Percentiles rank a stretch among this genome's conserved stretches.
Conservation (phyloP, 2,113 vertebrate species). For the Gopherus flavomarginatus region DNA sequence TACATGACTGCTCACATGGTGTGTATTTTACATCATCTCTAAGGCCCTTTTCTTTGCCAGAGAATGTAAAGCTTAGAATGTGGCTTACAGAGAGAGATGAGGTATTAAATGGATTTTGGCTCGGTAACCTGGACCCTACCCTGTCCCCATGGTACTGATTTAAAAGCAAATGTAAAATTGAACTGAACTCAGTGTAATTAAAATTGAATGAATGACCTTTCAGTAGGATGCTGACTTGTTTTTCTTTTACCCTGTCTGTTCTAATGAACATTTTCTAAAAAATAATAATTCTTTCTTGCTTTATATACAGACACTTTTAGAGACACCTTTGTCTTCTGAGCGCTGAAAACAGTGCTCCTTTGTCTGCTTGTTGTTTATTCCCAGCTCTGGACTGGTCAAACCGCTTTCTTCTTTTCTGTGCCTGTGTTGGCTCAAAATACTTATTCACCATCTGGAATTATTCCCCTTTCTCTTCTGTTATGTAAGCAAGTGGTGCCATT, state of each 20-base stretch:
- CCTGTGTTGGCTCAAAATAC: not conserved
- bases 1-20: not conserved
- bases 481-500: not conserved
- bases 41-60: fast-evolving
- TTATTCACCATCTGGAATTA: not conserved
- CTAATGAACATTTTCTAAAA: not conserved
- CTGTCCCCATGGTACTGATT: not conserved
- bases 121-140: constrained; percentile 17
- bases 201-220: not conserved
- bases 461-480: not conserved
- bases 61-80: not conserved
- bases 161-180: not conserved
- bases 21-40: not conserved
- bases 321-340: not conserved
- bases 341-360: not conserved
- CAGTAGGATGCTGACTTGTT: no score
- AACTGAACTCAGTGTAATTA: not conserved
- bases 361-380: not conserved
- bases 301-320: not conserved
- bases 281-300: not conserved
- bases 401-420: fast-evolving
- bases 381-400: not conserved
- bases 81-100: not conserved
- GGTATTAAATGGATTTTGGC: not conserved
- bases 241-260: not conserved